phyloP scores from a whole-genome alignment of 2,888 invertebrate species.

The Onthophagus sagittarius region DNA sequence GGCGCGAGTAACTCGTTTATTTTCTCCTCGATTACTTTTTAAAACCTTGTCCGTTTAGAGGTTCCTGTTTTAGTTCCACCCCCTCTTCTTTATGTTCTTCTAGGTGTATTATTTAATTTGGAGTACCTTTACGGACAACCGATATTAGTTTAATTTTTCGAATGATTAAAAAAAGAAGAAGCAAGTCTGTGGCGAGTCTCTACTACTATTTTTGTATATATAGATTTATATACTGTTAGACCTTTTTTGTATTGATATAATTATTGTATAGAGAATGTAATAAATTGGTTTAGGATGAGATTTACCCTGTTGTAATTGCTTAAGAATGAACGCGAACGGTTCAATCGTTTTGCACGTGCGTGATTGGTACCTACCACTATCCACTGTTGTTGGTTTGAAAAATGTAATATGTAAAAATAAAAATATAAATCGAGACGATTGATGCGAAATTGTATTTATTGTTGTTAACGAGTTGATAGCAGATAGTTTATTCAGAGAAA shows the following conservation, averaged over 20 bases:
- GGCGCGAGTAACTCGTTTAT: slow-evolving; percentile 5
- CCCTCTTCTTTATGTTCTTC: background rate
- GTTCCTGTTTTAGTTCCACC: background rate
- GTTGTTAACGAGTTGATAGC: background rate
- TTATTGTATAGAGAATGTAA: slow-evolving; percentile 23
- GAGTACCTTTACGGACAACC: background rate
- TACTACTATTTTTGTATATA: slow-evolving; percentile 24
- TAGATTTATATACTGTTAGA: slow-evolving; percentile 22
- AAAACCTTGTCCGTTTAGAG: background rate
- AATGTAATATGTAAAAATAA: background rate
- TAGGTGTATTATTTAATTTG: background rate
- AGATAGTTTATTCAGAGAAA: background rate
- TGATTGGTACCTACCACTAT: too few species aligned
- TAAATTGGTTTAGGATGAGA: background rate
- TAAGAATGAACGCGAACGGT: background rate
- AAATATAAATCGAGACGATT: background rate
- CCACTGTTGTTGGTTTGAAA: too few species aligned
- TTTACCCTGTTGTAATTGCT: background rate
- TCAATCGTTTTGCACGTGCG: background rate
- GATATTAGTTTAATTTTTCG: background rate
- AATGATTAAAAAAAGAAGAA: slow-evolving; percentile 3
- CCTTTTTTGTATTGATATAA: slow-evolving; percentile 25
- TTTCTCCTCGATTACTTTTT: background rate
- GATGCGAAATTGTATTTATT: background rate
- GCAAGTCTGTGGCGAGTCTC: slow-evolving; percentile 21